Evolutionary conservation across 2,888 invertebrate species (phyloP), one percentile per base, ranked within the genome.

Genomic region (Ariolimax columbianus): DNA sequence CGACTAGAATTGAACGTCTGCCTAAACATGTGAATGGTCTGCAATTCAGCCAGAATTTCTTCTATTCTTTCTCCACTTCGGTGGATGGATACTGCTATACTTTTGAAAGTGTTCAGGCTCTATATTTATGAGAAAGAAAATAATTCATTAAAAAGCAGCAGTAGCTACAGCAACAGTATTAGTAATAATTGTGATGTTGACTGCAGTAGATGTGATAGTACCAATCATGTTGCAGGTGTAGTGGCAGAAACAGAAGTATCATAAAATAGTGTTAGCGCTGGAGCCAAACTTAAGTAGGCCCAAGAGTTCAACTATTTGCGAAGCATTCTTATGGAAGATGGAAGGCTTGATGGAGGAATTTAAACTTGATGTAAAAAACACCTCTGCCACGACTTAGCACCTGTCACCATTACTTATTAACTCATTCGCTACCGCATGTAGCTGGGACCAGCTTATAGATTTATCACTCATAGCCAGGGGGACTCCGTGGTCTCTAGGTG

Each of bases 51-150:
- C 33, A 94, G 89, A 81, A 93, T 89, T 63, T 92, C 90, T 77
- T 92, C 90, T 36, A 94, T 94, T 88, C 94, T 94, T 78, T 91
- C 91, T 51, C 93, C 92, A 88, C 94, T 94, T 89, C 94, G 94
- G 89, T 94, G 92, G 9, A 95, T 92, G 86, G 94, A 94, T 86
- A 93, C 92, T 14, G 94, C 93, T 72, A 94, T 90, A 59, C 94
- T 94, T 84, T 94, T 94, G 87, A 94, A 94, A 87, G 94, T 94
- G 82, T 91, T 93, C 1, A 85, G 80, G 36, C 51, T 59, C 85
- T 85, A 63, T 19, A 66, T 30, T 0, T 4, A 63, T 17, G 23
- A 40, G 11, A 17, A 40, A 78, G n/a, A 19, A 4, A 75, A 33
- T 6, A 63, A 4, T 7, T n/a, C 23, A 63, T 1, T n/a, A 63